Evolutionary conservation across 2,113 vertebrate genomes (phyloP), one percentile per base, ranked within the genome.

Genomic region (Petaurus breviceps): DNA sequence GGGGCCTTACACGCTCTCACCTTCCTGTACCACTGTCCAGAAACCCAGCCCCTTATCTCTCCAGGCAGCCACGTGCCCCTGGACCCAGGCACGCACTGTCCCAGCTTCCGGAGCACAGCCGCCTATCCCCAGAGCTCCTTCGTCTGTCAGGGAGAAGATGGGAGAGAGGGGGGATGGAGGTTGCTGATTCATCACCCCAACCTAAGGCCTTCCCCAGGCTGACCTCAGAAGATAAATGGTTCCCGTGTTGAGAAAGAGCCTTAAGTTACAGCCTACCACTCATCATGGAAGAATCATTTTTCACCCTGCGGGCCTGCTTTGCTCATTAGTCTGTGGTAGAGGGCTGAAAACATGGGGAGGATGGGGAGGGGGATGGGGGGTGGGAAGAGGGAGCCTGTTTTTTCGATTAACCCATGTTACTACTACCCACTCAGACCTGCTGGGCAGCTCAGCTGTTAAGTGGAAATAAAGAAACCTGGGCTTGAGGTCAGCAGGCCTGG

Each of bases 291-390:
- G 92, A 51, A 43, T 54, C 26, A 0, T 89, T 46, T 89, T 90
- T 90, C 31, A 52, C 54, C 3, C 8, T 46, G 93, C 37, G 51
- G 91, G 57, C 94, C 95, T 97, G 95, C 94, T 94, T 84, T 25
- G 49, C 31, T 89, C 53, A 6, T 61, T 93, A 94, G 43, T 25
- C 61, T 50, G 43, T 0, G 0, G 26, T 51, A 89, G 93, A 90
- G 89, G 55, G 68, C 16, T 28, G 24, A 51, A 84, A 84, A 43
- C 46, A 92, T 28, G 1, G 11, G 51, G 0, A 9, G 51, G 46
- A 0, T n/a, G 68, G 47, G 22, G 68, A 10, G 28, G 1, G 46
- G 12, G 89, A n/a, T 0, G 2, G 51, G 22, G 37, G 16, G 26
- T 22, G 92, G 91, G 92, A 51, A n/a, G 28, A 89, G 5, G 50